A percentile compares a stretch with the other conserved stretches of the same genome.
Conservation (phyloP, 2,797 vertebrate genomes). For the Syngnathus rostellatus region DNA sequence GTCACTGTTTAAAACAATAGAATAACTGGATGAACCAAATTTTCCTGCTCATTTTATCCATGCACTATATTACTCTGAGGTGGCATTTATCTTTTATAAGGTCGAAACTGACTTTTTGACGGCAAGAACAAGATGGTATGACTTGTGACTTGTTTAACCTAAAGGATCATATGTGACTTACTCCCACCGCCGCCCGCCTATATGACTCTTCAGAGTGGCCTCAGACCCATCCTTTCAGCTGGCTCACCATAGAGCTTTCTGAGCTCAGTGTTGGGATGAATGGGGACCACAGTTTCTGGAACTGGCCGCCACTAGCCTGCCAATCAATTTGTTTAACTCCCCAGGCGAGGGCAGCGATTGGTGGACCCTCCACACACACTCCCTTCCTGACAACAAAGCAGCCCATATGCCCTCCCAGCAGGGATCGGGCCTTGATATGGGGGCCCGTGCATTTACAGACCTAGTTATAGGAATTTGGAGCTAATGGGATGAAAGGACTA, state of each 20-base stretch:
- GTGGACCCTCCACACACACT: constrained; percentile 62
- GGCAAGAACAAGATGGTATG: not conserved
- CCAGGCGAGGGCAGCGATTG: constrained; percentile 63
- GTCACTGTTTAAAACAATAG: too few relatives aligned
- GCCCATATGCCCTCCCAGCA: constrained; percentile 70
- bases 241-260: constrained; percentile 23
- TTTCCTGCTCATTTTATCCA: too few relatives aligned
- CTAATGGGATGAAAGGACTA: constrained; percentile 64
- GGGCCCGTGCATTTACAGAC: constrained; percentile 59
- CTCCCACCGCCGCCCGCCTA: constrained; percentile 11
- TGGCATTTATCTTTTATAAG: too few relatives aligned
- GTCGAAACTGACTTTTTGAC: too few relatives aligned
- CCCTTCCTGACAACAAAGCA: constrained; percentile 63
- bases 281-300: constrained; percentile 51
- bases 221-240: constrained; percentile 31
- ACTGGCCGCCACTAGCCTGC: constrained; percentile 58
- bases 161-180: not conserved
- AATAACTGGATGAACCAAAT: too few relatives aligned
- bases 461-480: constrained; percentile 65
- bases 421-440: constrained; percentile 52
- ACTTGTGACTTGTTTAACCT: not conserved
- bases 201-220: constrained; percentile 7
- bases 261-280: constrained; percentile 38
- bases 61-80: too few relatives aligned
- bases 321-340: constrained; percentile 77